These are phyloP conservation scores for rabbit (Oryctolagus cuniculus) DNA, from an alignment of 2,113 vertebrate species.

Conservation along the genomic window DNA sequence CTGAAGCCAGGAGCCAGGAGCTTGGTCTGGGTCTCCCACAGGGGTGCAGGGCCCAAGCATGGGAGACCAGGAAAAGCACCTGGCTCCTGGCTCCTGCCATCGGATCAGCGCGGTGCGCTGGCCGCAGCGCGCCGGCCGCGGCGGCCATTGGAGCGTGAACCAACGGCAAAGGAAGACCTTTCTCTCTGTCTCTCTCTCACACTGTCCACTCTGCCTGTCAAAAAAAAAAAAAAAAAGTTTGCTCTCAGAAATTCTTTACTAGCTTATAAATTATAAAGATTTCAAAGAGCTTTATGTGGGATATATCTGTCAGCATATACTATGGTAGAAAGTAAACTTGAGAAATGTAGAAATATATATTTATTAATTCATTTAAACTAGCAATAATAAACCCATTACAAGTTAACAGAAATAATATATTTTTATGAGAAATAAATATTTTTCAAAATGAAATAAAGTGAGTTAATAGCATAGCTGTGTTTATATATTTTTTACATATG, in stretches of 20 bases:
- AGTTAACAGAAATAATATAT: not conserved
- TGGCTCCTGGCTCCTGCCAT: no score
- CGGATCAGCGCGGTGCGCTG: no score
- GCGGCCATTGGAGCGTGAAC: no score
- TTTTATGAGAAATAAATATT: slow-evolving; percentile 42
- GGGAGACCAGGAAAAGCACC: no score
- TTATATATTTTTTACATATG: not conserved
- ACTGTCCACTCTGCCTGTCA: no score
- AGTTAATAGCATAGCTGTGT: not conserved
- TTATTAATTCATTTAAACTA: slow-evolving; percentile 31
- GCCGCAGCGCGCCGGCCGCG: no score
- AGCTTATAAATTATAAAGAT: not conserved
- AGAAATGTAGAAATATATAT: not conserved
- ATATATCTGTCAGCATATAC: not conserved
- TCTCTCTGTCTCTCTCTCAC: no score
- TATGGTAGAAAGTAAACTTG: slow-evolving; percentile 45
- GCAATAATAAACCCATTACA: not conserved
- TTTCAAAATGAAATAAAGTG: not conserved
- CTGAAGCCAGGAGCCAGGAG: no score
- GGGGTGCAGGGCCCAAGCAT: no score
- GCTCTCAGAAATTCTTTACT: not conserved
- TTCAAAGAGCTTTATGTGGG: not conserved
- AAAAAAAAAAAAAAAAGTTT: no score
- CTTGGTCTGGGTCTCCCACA: no score
- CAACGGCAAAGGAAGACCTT: no score